phyloP scores from a whole-genome alignment of 2,113 vertebrate species.

The Ciconia maguari region DNA sequence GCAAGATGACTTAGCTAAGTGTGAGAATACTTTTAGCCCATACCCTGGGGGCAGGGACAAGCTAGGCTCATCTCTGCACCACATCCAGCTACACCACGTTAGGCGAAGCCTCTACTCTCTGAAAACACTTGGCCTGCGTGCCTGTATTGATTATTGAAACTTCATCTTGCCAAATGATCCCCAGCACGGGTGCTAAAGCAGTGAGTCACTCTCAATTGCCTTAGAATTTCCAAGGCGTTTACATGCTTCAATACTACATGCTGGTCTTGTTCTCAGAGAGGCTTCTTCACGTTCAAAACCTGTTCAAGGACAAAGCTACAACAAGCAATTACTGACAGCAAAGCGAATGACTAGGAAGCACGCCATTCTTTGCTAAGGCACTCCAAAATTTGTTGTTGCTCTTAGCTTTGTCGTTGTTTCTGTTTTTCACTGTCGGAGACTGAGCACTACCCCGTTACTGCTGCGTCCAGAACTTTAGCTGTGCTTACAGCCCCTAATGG shows the following conservation, averaged over 20 bases:
- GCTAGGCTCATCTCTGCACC: neutral
- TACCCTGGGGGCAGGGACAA: neutral
- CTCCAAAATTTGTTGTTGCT: neutral
- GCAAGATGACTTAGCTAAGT: neutral
- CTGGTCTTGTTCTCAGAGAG: conserved; percentile 4
- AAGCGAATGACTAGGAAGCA: neutral
- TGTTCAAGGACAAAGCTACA: conserved; percentile 55
- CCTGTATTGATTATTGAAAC: neutral
- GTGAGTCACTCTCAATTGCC: neutral
- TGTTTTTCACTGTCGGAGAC: neutral
- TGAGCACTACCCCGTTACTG: neutral
- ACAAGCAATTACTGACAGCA: neutral
- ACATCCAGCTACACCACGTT: neutral
- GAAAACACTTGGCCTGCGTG: neutral
- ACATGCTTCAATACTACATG: neutral
- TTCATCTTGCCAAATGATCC: neutral
- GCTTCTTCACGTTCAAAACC: conserved; percentile 49
- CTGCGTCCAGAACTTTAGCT: neutral
- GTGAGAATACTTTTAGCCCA: neutral
- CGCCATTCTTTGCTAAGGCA: neutral
- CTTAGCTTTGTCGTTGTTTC: neutral
- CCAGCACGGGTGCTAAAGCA: neutral
- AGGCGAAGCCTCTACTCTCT: neutral
- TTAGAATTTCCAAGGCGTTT: neutral
- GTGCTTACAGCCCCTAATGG: neutral